phyloP scores from a whole-genome alignment of 2,888 invertebrate genomes.

The Xylophagus ater region DNA sequence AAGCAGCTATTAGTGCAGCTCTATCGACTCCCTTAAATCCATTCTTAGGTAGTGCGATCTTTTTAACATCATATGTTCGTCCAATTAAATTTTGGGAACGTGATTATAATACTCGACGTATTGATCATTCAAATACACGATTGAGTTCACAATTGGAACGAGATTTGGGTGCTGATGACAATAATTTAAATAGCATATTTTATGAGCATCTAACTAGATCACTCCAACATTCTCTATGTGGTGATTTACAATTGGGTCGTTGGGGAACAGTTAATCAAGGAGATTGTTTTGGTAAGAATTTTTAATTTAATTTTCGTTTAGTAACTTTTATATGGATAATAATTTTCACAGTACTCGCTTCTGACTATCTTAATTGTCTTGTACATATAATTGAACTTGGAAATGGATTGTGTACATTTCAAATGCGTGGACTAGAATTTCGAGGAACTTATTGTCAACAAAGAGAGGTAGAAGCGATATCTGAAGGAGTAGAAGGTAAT shows the following conservation, averaged over 20 bases:
- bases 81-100: slow-evolving; percentile 99
- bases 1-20: slow-evolving; percentile 85
- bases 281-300: slow-evolving; percentile 70
- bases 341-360: slow-evolving; percentile 63
- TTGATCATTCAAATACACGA: slow-evolving; percentile 94
- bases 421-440: slow-evolving; percentile 94
- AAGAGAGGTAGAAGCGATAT: slow-evolving; percentile 95
- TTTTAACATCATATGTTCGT: slow-evolving; percentile 95
- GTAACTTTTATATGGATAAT: not conserved
- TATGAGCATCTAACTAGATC: slow-evolving; percentile 97
- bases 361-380: slow-evolving; percentile 94
- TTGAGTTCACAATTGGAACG: slow-evolving; percentile 90
- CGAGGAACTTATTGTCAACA: slow-evolving; percentile 99
- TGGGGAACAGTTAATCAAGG: slow-evolving; percentile 97
- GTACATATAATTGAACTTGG: slow-evolving; percentile 97
- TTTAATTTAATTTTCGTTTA: not conserved
- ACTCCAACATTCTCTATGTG: slow-evolving; percentile 88
- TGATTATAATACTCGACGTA: slow-evolving; percentile 93
- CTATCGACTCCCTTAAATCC: slow-evolving; percentile 95
- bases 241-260: slow-evolving; percentile 80
- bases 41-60: slow-evolving; percentile 92
- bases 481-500: slow-evolving; percentile 93
- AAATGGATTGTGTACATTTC: slow-evolving; percentile 96
- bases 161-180: slow-evolving; percentile 88
- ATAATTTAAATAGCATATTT: slow-evolving; percentile 97